Evolutionary conservation across 1,140 invertebrate genomes (phyloP).

Genomic region (Nylanderia fulva): DNA sequence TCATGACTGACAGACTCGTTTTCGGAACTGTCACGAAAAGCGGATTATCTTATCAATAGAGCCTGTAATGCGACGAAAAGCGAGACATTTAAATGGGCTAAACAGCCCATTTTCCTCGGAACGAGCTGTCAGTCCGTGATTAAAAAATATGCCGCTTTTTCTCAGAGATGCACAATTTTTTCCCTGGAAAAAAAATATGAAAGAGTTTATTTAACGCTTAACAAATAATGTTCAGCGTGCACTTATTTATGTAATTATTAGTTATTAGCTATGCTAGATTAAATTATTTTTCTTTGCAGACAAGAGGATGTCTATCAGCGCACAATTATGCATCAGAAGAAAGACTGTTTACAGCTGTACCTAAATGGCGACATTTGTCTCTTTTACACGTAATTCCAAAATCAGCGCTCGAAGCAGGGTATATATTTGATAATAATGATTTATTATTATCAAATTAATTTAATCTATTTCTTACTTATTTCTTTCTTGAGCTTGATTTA

Average conservation of each 20-base stretch:
- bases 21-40: constrained; percentile 59
- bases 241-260: background rate
- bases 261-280: background rate
- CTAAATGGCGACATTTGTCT: constrained; percentile 82
- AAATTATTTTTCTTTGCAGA: constrained; percentile 74
- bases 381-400: constrained; percentile 82
- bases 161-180: constrained; percentile 22
- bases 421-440: constrained; percentile 45
- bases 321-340: constrained; percentile 84
- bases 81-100: background rate
- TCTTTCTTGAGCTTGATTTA: background rate
- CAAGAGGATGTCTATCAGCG: constrained; percentile 81
- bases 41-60: background rate
- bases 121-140: background rate
- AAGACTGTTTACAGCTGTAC: constrained; percentile 83
- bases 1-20: constrained; percentile 64
- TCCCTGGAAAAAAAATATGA: too few relatives aligned
- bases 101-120: background rate
- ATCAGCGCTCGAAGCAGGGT: constrained; percentile 85
- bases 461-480: background rate
- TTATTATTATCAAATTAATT: background rate
- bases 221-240: too few relatives aligned
- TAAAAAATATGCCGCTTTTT: constrained; percentile 31
- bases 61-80: background rate
- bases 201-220: background rate